phyloP scores from a whole-genome alignment of 2,113 vertebrate species.

The Chroicocephalus ridibundus region DNA sequence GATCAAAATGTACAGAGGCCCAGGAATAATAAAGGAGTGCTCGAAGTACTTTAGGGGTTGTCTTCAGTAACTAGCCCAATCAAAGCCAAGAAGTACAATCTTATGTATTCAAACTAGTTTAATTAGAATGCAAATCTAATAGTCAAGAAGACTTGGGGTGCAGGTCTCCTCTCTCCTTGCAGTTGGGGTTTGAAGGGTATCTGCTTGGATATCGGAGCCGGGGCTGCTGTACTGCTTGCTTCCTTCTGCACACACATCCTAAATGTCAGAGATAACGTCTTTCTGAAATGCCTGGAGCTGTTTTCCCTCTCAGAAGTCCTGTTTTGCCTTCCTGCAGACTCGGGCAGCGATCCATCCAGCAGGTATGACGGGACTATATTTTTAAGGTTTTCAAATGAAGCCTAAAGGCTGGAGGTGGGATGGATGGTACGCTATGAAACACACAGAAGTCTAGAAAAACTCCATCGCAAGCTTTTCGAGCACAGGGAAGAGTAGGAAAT shows the following conservation, averaged over 20 bases:
- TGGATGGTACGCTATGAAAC: not conserved
- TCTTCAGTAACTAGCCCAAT: not conserved
- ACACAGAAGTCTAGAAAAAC: not conserved
- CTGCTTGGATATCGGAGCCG: not conserved
- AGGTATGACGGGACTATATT: not conserved
- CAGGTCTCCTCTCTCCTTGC: not conserved
- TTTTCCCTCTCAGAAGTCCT: not conserved
- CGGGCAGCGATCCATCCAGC: not conserved
- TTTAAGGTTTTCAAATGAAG: not conserved
- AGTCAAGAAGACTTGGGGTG: not conserved
- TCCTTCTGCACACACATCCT: not conserved
- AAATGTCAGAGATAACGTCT: not conserved
- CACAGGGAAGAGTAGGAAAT: not conserved
- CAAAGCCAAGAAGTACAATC: not conserved
- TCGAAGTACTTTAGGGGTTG: rapidly evolving
- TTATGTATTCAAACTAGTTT: not conserved
- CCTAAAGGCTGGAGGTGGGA: not conserved
- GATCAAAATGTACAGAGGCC: not conserved
- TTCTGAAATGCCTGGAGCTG: not conserved
- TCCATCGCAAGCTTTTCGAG: not conserved
- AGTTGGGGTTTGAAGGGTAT: not conserved
- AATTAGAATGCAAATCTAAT: not conserved
- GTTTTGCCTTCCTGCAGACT: not conserved
- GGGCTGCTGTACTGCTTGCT: not conserved
- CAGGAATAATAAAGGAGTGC: not conserved